These are phyloP conservation scores for Falco punctatus DNA, from an alignment of 2,113 vertebrate genomes.

Conservation along the genomic window DNA sequence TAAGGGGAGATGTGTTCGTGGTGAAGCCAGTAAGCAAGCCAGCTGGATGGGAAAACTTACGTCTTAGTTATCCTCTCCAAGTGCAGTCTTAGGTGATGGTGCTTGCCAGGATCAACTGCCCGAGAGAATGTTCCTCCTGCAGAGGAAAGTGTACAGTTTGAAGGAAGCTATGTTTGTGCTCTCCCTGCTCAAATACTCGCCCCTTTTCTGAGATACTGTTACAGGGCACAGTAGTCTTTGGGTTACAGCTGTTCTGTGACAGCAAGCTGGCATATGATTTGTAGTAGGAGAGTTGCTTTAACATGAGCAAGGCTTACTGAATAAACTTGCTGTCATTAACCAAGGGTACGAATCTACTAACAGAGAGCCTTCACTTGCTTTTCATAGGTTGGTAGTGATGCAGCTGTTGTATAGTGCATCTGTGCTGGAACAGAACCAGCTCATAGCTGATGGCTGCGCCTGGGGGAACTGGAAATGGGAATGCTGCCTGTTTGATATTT, in stretches of 20 bases:
- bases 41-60: neutral
- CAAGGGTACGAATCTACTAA: neutral
- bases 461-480: neutral
- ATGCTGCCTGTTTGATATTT: neutral
- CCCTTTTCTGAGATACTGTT: neutral
- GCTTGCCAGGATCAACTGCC: neutral
- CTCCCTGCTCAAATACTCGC: neutral
- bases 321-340: neutral
- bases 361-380: neutral
- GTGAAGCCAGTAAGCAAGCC: neutral
- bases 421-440: neutral
- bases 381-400: neutral
- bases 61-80: neutral
- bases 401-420: neutral
- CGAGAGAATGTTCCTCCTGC: fast-evolving
- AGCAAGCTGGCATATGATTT: neutral
- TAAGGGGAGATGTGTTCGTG: neutral
- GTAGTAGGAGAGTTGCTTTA: neutral
- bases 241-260: neutral
- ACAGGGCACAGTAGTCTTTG: neutral
- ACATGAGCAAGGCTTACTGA: neutral
- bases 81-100: neutral
- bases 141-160: neutral
- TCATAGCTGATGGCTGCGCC: neutral
- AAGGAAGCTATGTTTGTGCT: neutral